Percentiles rank a stretch among this genome's conserved stretches.
Conservation (phyloP, 1,140 invertebrate genomes). For the Harlomillsia oculata region DNA sequence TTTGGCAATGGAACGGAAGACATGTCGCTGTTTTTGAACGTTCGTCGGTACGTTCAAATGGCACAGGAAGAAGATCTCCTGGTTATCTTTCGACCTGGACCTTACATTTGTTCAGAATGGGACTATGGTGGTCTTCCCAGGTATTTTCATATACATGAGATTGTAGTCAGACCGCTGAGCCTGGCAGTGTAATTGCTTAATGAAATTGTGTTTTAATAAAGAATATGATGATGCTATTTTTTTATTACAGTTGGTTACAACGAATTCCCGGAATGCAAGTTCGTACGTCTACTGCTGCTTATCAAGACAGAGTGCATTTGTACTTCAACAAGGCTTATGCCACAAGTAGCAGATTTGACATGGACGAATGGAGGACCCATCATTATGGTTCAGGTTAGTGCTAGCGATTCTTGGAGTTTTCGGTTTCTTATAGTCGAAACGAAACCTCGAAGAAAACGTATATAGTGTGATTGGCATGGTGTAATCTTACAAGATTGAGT, state of each 20-base stretch:
- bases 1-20: slow-evolving; percentile 35
- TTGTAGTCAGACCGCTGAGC: too few relatives aligned
- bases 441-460: too few relatives aligned
- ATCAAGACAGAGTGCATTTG: slow-evolving; percentile 41
- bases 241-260: slow-evolving; percentile 49
- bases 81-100: slow-evolving; percentile 44
- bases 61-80: slow-evolving; percentile 40
- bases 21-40: slow-evolving; percentile 33
- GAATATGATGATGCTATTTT: too few relatives aligned
- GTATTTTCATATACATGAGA: too few relatives aligned
- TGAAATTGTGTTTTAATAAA: too few relatives aligned
- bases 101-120: slow-evolving; percentile 51
- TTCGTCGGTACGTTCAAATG: slow-evolving; percentile 37
- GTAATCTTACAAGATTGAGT: too few relatives aligned
- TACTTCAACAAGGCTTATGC: slow-evolving; percentile 45
- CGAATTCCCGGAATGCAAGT: slow-evolving; percentile 43
- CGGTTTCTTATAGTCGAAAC: too few relatives aligned
- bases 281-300: slow-evolving; percentile 43
- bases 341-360: slow-evolving; percentile 25
- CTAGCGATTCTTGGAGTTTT: too few relatives aligned
- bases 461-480: too few relatives aligned
- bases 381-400: slow-evolving; percentile 22
- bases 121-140: slow-evolving; percentile 42
- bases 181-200: too few relatives aligned
- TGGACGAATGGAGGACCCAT: slow-evolving; percentile 23